Evolutionary conservation across 1,140 invertebrate genomes (phyloP).

Genomic region (Pogonus chalceus): DNA sequence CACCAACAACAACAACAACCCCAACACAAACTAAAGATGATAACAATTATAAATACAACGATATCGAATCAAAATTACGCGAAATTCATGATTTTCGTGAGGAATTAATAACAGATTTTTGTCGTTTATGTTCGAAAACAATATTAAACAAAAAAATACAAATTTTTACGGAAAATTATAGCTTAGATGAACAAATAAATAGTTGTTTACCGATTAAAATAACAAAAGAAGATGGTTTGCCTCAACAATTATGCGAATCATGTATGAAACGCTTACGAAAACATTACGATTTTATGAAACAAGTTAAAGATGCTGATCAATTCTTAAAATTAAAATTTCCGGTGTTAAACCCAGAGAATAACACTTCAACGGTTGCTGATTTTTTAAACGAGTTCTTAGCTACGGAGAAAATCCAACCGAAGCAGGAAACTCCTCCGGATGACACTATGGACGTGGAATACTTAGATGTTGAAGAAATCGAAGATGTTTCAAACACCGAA

Average conservation of each 20-base stretch:
- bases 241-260: not conserved
- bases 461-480: not conserved
- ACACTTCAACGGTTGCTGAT: not conserved
- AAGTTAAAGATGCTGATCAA: not conserved
- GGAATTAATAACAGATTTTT: not conserved
- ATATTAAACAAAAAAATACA: not conserved
- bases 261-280: not conserved
- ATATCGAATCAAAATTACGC: slow-evolving; percentile 1
- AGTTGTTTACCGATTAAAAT: not conserved
- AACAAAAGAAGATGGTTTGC: not conserved
- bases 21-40: no score
- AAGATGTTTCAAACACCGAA: not conserved
- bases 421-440: not conserved
- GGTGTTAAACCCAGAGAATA: no score
- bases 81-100: slow-evolving; percentile 1
- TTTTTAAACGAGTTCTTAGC: not conserved
- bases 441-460: not conserved
- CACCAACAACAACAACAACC: no score
- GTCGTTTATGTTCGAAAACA: not conserved
- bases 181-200: not conserved
- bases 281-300: not conserved
- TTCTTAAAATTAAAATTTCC: not conserved
- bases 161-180: not conserved
- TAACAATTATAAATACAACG: not conserved
- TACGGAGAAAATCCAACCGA: not conserved